Conservation (phyloP, 2,797 vertebrate species). For the Chaunax sp. region DNA sequence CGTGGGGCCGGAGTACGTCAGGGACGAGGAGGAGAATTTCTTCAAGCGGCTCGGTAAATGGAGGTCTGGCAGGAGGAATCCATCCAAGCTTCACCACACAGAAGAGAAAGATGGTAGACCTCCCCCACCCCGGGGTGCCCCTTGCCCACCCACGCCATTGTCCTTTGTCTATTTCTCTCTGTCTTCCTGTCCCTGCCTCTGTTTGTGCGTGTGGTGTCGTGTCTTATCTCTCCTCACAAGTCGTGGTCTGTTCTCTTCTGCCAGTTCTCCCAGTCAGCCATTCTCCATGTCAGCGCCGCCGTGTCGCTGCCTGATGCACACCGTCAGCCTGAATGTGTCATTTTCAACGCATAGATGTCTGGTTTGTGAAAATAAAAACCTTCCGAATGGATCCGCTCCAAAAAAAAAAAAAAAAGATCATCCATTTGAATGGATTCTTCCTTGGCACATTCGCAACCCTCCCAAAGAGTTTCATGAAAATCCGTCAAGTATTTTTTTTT, state of each 20-base stretch:
- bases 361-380: not conserved
- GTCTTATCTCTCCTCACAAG: slow-evolving; percentile 59
- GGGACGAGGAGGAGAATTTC: slow-evolving; percentile 99
- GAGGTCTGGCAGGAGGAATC: slow-evolving; percentile 92
- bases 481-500: no score
- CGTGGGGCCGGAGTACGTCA: slow-evolving; percentile 90
- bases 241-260: slow-evolving; percentile 64
- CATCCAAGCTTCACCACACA: slow-evolving; percentile 93
- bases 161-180: slow-evolving; percentile 44
- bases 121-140: slow-evolving; percentile 78
- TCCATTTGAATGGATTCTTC: no score
- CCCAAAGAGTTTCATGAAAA: no score
- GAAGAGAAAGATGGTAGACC: slow-evolving; percentile 96
- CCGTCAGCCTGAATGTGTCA: slow-evolving; percentile 22
- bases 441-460: no score
- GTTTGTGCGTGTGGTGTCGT: slow-evolving; percentile 67
- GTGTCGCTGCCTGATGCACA: slow-evolving; percentile 46
- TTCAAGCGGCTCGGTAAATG: slow-evolving; percentile 99
- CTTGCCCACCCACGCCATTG: slow-evolving; percentile 64
- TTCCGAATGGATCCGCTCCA: not conserved
- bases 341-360: slow-evolving; percentile 38
- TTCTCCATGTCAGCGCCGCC: slow-evolving; percentile 68
- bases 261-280: slow-evolving; percentile 54
- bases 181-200: slow-evolving; percentile 39
- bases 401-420: no score